Evolutionary conservation across 1,140 invertebrate species (phyloP).

Genomic region (Maniola jurtina): DNA sequence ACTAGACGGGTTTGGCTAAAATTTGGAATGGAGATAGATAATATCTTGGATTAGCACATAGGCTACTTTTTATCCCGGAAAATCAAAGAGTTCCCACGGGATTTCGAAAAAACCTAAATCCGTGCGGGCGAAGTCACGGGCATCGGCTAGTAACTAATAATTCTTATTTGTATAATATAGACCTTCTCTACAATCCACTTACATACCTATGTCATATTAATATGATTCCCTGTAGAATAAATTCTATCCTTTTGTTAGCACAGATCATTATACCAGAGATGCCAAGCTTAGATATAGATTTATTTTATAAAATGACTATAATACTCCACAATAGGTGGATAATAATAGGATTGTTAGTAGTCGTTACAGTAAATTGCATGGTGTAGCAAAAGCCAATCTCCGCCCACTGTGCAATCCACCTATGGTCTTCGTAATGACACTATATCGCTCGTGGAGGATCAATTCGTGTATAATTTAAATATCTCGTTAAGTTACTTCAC

Average conservation of each 20-base stretch:
- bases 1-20: too few relatives aligned
- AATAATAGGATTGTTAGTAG: constrained; percentile 40
- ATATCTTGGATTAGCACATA: too few relatives aligned
- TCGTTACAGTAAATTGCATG: constrained; percentile 55
- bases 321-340: constrained; percentile 34
- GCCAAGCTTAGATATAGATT: constrained; percentile 6
- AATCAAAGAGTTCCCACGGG: too few relatives aligned
- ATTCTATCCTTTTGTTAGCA: neutral
- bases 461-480: constrained; percentile 20
- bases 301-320: constrained; percentile 23
- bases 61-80: too few relatives aligned
- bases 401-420: constrained; percentile 40
- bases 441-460: constrained; percentile 25
- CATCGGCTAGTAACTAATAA: too few relatives aligned
- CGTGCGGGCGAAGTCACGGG: too few relatives aligned
- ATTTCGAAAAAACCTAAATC: too few relatives aligned
- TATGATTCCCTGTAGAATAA: too few relatives aligned
- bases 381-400: constrained; percentile 40
- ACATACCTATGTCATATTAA: too few relatives aligned
- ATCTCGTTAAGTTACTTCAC: constrained; percentile 13
- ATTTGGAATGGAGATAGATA: too few relatives aligned
- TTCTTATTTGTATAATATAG: too few relatives aligned
- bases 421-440: constrained; percentile 32
- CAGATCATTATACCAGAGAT: neutral
- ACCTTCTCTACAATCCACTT: too few relatives aligned